Conservation (phyloP, 2,888 invertebrate genomes). For the Blomia tropicalis region DNA sequence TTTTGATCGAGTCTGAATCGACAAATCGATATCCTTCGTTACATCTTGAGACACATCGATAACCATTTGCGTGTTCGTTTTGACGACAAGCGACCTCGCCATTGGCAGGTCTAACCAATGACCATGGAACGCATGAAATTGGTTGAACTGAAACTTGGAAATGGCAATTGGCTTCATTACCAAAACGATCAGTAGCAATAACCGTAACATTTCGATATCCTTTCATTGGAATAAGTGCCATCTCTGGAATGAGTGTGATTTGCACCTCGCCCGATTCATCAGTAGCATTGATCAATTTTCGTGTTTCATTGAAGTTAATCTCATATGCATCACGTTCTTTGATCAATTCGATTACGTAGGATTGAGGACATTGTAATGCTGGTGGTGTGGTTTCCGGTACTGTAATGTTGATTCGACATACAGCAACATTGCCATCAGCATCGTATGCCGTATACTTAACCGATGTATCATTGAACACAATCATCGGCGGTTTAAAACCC, state of each 20-base stretch:
- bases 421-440: constrained; percentile 90
- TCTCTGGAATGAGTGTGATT: constrained; percentile 53
- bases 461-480: constrained; percentile 73
- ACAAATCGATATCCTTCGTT: constrained; percentile 59
- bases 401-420: constrained; percentile 87
- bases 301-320: constrained; percentile 77
- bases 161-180: constrained; percentile 72
- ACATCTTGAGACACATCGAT: constrained; percentile 75
- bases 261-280: constrained; percentile 66
- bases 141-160: constrained; percentile 87
- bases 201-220: constrained; percentile 51
- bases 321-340: constrained; percentile 75
- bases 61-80: constrained; percentile 46
- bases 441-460: constrained; percentile 92
- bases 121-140: constrained; percentile 86
- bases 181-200: constrained; percentile 65
- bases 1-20: constrained; percentile 70
- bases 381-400: constrained; percentile 85
- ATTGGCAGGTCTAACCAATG: constrained; percentile 68
- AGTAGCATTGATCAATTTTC: constrained; percentile 62
- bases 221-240: constrained; percentile 53
- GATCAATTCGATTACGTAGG: constrained; percentile 76
- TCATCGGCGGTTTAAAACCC: constrained; percentile 70
- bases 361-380: constrained; percentile 72
- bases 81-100: constrained; percentile 72